Base-by-base conservation (phyloP, 2,888 invertebrate genomes). In the Atethmia centrago region DNA sequence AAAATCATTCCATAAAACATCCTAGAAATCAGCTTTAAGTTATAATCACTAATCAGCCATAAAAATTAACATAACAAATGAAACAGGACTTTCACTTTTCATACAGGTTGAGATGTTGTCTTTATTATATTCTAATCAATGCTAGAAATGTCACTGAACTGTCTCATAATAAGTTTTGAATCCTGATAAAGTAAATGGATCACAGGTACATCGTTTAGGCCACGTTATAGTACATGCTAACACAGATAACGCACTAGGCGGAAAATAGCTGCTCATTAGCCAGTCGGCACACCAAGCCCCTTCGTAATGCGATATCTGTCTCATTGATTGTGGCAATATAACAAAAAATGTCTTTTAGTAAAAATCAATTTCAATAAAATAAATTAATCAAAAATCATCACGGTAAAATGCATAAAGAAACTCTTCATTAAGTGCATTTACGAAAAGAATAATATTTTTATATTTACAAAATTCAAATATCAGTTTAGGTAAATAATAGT, bases 331-430 rank as follows among this genome's bases (percentile, higher is more conserved):
- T 86, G 82, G 82, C 85, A 77, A 74, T 81, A 85, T 65, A 84
- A 71, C 71, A 85, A 83, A 79, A 74, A 56, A 49, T 93, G 93
- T 94, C 93, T 94, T 94, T 94, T 92, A 89, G 90, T 88, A 92
- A 90, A 86, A 80, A 75, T 74, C 56, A 67, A 71, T 79, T 87
- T 83, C 62, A 71, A 79, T 81, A 76, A 64, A 81, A 90, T 86
- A 88, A 89, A 90, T 87, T 84, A 89, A 87, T 84, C 85, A 88
- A 90, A 88, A 90, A 88, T 71, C 86, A 91, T 91, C 90, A 92
- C 89, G 91, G 78, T 87, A 71, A 88, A 88, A 92, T 88, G 89
- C 90, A 87, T 83, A 82, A 76, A 83, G 42, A 72, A 80, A 79
- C 63, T 81, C 64, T 88, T 89, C 87, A 84, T 81, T 84, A 88